Evolutionary conservation across 2,888 invertebrate species (phyloP).

Genomic region (Papilio elwesi): DNA sequence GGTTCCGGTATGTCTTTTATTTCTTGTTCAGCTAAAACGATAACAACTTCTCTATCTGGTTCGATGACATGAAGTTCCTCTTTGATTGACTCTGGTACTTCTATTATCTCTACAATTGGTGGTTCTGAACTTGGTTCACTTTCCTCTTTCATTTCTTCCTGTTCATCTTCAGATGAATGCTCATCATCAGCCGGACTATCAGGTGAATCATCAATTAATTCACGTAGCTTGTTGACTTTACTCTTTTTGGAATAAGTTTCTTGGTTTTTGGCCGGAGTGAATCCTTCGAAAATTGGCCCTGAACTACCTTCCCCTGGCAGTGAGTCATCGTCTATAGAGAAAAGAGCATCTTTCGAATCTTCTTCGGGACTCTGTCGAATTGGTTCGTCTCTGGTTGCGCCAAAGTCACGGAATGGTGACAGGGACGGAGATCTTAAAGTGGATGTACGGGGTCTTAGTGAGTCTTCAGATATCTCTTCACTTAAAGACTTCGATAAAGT

Average conservation of each 20-base stretch:
- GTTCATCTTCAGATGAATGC: constrained; percentile 79
- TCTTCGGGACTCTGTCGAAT: constrained; percentile 86
- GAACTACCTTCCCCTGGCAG: constrained; percentile 83
- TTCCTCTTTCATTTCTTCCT: constrained; percentile 65
- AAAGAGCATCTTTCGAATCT: constrained; percentile 85
- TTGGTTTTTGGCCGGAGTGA: constrained; percentile 83
- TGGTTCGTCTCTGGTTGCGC: constrained; percentile 80
- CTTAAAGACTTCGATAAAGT: constrained; percentile 76
- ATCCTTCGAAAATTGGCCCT: constrained; percentile 82
- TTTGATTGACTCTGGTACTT: constrained; percentile 57
- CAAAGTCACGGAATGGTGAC: constrained; percentile 76
- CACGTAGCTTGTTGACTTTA: constrained; percentile 75
- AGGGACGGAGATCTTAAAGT: constrained; percentile 73
- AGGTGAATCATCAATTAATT: constrained; percentile 79
- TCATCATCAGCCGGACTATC: constrained; percentile 82
- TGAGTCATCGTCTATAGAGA: constrained; percentile 85
- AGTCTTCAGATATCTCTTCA: constrained; percentile 83
- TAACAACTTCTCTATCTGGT: constrained; percentile 51
- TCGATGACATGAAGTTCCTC: constrained; percentile 57
- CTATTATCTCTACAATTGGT: constrained; percentile 53
- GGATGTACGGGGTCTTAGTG: constrained; percentile 62
- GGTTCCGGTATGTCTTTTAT: constrained; percentile 58
- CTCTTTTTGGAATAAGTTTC: constrained; percentile 82
- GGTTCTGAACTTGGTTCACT: constrained; percentile 56
- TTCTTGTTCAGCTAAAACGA: constrained; percentile 52